Percentiles rank a stretch among this genome's conserved stretches.
Conservation (phyloP, 2,113 vertebrate species). For the Grallaria varia region DNA sequence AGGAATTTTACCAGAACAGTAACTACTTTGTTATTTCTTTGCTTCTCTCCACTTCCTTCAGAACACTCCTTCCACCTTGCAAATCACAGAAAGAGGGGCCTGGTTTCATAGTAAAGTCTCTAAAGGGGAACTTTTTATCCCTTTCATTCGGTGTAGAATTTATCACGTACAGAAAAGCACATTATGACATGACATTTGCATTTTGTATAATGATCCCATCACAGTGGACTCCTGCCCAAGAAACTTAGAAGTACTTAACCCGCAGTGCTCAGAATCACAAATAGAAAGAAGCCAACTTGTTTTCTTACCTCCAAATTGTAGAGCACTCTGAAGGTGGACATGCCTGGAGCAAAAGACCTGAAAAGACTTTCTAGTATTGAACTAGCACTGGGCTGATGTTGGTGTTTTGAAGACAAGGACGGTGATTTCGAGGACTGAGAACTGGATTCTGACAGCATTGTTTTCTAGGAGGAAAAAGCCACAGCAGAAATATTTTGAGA, state of each 20-base stretch:
- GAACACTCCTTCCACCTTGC: neutral
- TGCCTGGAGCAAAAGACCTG: constrained; percentile 94
- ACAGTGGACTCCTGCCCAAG: neutral
- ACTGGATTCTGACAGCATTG: constrained; percentile 86
- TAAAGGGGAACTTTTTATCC: neutral
- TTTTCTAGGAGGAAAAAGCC: constrained; percentile 80
- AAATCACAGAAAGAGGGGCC: neutral
- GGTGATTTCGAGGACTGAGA: constrained; percentile 94
- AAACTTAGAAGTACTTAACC: neutral
- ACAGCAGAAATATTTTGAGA: neutral
- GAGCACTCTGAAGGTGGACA: constrained; percentile 98
- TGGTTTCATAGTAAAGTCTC: neutral
- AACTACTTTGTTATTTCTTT: neutral
- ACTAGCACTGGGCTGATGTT: constrained; percentile 93
- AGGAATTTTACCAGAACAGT: neutral
- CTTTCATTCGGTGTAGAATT: neutral
- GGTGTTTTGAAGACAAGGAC: constrained; percentile 92
- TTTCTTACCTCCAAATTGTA: constrained; percentile 94
- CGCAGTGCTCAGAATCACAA: neutral
- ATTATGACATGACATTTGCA: neutral
- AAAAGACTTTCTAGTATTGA: constrained; percentile 96
- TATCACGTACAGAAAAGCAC: neutral
- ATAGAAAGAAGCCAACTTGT: neutral
- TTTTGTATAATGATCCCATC: neutral
- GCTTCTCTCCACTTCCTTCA: neutral